Conservation (phyloP, 2,797 vertebrate species). For the Myotis vivesi region DNA sequence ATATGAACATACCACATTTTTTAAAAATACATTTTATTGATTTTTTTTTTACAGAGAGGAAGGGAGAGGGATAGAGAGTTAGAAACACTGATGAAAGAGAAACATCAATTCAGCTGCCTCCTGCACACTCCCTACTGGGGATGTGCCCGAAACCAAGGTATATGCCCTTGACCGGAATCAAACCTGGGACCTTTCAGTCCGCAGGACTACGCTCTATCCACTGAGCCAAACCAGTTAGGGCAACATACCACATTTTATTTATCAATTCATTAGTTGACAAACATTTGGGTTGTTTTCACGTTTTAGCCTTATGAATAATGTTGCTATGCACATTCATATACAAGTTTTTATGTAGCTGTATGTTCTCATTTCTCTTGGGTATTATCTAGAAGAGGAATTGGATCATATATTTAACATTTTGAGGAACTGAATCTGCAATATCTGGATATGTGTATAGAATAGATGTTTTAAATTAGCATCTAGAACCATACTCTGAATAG, state of each 20-base stretch:
- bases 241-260: background rate
- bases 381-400: background rate
- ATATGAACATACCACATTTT: background rate
- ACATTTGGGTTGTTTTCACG: background rate
- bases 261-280: background rate
- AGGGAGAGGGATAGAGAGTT: too few species aligned
- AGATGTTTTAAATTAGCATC: background rate
- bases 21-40: too few species aligned
- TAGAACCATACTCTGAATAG: background rate
- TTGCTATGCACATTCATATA: background rate
- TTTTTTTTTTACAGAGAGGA: too few species aligned
- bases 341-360: background rate
- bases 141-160: too few species aligned
- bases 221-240: too few species aligned
- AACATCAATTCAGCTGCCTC: too few species aligned
- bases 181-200: too few species aligned
- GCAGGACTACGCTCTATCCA: too few species aligned
- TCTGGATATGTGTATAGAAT: background rate
- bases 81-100: too few species aligned
- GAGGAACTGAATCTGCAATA: background rate
- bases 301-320: background rate
- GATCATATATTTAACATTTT: conserved; percentile 10
- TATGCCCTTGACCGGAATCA: too few species aligned
- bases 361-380: background rate
- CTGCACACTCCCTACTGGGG: too few species aligned